Percentiles rank a stretch among this genome's conserved stretches.
Conservation (phyloP, 1,140 invertebrate species). For the Drosophila pandora region DNA sequence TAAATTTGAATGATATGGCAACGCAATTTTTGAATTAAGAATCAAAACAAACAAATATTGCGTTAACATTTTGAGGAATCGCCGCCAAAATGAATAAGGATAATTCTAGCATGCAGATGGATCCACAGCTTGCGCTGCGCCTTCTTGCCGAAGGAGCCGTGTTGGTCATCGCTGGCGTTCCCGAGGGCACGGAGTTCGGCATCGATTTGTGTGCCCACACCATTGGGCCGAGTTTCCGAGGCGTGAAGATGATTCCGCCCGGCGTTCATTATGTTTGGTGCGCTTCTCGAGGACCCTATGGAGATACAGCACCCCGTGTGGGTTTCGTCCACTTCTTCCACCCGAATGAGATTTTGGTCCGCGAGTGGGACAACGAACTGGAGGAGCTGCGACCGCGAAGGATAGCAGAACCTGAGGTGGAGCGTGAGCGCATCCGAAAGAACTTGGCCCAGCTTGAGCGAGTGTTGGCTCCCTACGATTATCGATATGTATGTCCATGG, state of each 20-base stretch:
- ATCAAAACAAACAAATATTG: neutral
- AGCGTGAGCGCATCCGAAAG: slow-evolving; percentile 86
- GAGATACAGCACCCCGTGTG: slow-evolving; percentile 86
- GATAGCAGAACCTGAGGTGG: slow-evolving; percentile 83
- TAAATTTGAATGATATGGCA: neutral
- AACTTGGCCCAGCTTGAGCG: slow-evolving; percentile 92
- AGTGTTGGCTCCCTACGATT: slow-evolving; percentile 96
- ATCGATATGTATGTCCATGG: slow-evolving; percentile 95
- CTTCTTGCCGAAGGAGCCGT: slow-evolving; percentile 93
- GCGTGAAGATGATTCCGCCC: slow-evolving; percentile 99
- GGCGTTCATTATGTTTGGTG: slow-evolving; percentile 98
- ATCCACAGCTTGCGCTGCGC: slow-evolving; percentile 90
- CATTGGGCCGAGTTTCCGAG: slow-evolving; percentile 95
- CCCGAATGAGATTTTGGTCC: slow-evolving; percentile 92
- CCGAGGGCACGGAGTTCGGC: slow-evolving; percentile 96
- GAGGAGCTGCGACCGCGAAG: slow-evolving; percentile 88
- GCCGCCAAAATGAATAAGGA: slow-evolving; percentile 66
- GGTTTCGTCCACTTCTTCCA: slow-evolving; percentile 96
- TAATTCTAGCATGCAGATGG: slow-evolving; percentile 86
- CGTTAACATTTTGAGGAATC: slow-evolving; percentile 2
- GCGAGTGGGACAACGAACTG: slow-evolving; percentile 91
- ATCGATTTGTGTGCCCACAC: slow-evolving; percentile 98
- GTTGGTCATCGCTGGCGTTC: slow-evolving; percentile 93
- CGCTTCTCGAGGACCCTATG: slow-evolving; percentile 85
- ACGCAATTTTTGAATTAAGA: neutral